These are phyloP conservation scores for Tetanocera ferruginea DNA, from an alignment of 2,888 invertebrate species.

Conservation along the genomic window DNA sequence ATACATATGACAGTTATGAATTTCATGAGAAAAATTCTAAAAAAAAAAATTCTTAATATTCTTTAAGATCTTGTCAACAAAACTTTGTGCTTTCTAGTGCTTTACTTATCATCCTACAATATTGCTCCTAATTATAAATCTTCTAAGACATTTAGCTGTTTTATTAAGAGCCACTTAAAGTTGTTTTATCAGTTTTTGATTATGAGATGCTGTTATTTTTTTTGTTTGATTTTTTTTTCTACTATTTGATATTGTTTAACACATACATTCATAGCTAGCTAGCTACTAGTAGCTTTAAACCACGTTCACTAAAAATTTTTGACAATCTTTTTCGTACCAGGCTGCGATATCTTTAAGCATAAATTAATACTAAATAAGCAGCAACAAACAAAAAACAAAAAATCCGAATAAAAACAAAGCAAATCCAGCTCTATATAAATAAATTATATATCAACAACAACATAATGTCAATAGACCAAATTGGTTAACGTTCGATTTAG, in stretches of 20 bases:
- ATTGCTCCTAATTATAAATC: no score
- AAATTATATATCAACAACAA: neutral
- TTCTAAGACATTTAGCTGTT: no score
- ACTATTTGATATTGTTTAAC: neutral
- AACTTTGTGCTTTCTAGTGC: no score
- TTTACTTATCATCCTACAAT: no score
- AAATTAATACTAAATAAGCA: constrained; percentile 46
- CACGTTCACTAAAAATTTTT: neutral
- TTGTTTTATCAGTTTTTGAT: neutral
- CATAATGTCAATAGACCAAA: neutral
- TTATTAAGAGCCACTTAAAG: neutral
- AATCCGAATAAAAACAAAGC: neutral
- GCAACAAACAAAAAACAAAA: constrained; percentile 3
- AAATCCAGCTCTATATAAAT: neutral
- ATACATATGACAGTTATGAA: no score
- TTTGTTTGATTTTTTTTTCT: neutral
- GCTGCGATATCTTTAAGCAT: constrained; percentile 49
- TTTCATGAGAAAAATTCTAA: neutral
- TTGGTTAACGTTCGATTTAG: neutral
- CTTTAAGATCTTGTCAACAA: neutral
- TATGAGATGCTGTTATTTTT: neutral
- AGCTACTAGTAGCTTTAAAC: neutral
- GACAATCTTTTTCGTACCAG: constrained; percentile 46
- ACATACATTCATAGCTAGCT: neutral
- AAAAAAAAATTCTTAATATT: neutral